Percentiles rank a stretch among this genome's conserved stretches.
Conservation (phyloP, 2,797 vertebrate genomes). For the Sebastes taczanowskii region DNA sequence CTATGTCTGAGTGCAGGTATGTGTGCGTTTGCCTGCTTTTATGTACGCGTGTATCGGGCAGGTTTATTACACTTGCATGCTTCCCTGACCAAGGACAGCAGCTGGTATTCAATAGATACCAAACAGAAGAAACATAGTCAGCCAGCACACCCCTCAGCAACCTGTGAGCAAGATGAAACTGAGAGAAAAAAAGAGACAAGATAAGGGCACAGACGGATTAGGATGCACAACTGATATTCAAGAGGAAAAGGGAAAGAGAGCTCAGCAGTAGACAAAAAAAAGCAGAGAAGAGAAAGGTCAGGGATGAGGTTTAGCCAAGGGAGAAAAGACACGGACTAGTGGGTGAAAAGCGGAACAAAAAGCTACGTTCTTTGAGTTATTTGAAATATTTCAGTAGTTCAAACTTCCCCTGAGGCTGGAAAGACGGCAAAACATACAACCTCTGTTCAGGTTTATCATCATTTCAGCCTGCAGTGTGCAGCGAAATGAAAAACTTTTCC, state of each 20-base stretch:
- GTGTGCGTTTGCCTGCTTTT: slow-evolving; percentile 7
- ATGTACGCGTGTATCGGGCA: not conserved
- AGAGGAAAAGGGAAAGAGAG: slow-evolving; percentile 23
- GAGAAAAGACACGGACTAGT: slow-evolving; percentile 26
- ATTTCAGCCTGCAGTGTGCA: slow-evolving; percentile 9
- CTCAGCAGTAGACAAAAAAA: slow-evolving; percentile 15
- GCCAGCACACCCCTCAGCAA: slow-evolving; percentile 35
- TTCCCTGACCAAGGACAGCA: slow-evolving; percentile 52
- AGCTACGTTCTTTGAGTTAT: slow-evolving; percentile 36
- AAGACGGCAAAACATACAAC: slow-evolving; percentile 28
- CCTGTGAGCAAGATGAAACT: slow-evolving; percentile 39
- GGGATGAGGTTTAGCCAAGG: slow-evolving; percentile 32
- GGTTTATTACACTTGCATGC: slow-evolving; percentile 28
- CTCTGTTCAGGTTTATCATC: slow-evolving; percentile 28
- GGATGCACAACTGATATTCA: slow-evolving; percentile 53
- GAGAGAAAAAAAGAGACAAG: slow-evolving; percentile 8
- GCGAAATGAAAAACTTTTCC: slow-evolving; percentile 41
- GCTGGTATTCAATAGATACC: slow-evolving; percentile 49
- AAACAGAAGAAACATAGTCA: slow-evolving; percentile 36
- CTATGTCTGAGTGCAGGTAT: slow-evolving; percentile 13
- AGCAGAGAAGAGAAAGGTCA: slow-evolving; percentile 46
- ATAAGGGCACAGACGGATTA: slow-evolving; percentile 55
- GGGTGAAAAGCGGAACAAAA: slow-evolving; percentile 36
- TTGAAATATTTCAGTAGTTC: slow-evolving; percentile 42
- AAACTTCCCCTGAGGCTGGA: slow-evolving; percentile 35